Conservation (phyloP, 2,797 vertebrate species). For the Denticeps clupeoides region DNA sequence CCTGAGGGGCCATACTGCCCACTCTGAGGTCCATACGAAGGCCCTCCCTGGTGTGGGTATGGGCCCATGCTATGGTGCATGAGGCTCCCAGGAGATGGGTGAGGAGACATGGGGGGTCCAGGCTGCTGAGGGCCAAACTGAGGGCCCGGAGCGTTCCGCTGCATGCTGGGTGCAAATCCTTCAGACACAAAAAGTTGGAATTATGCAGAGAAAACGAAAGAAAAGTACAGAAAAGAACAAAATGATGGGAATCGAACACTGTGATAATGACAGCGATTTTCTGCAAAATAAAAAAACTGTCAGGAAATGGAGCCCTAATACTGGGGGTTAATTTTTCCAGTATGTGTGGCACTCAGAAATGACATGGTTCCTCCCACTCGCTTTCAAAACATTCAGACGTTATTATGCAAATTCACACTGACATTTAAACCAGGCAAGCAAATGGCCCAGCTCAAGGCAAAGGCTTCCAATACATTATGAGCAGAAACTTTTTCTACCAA, state of each 20-base stretch:
- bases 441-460: background rate
- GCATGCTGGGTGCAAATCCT: conserved; percentile 76
- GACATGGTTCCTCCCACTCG: background rate
- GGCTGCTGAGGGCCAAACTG: conserved; percentile 79
- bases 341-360: background rate
- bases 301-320: conserved; percentile 2
- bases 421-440: background rate
- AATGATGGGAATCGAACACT: background rate
- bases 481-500: too few relatives aligned
- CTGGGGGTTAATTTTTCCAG: background rate
- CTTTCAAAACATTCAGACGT: background rate
- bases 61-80: conserved; percentile 52
- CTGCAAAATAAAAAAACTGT: background rate
- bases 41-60: conserved; percentile 73
- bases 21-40: conserved; percentile 68
- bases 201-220: background rate
- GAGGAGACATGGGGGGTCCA: conserved; percentile 76
- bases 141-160: conserved; percentile 69
- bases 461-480: too few relatives aligned
- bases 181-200: background rate
- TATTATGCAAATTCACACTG: background rate
- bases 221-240: too few relatives aligned
- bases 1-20: conserved; percentile 83
- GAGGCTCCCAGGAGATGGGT: conserved; percentile 61
- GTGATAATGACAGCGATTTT: background rate